A percentile compares a stretch with the other conserved stretches of the same genome.
Evolutionary conservation across 1,140 invertebrate genomes (phyloP).

Genomic region (Dolichoris vasculosae): DNA sequence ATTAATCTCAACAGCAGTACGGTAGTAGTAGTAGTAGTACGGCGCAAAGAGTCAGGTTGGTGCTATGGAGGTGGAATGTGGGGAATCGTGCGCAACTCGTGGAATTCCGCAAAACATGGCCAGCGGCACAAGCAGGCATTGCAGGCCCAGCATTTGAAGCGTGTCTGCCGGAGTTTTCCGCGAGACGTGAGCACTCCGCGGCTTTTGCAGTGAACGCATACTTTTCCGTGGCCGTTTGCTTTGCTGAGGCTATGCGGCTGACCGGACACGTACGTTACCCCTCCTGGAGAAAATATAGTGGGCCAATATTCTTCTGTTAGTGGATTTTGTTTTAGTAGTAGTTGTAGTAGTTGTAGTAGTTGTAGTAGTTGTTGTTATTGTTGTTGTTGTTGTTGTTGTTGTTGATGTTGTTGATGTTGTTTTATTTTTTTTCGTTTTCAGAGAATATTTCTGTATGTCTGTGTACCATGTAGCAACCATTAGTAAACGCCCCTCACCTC

Average conservation of each 20-base stretch:
- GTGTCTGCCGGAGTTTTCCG: conserved; percentile 74
- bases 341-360: too few species aligned
- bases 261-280: conserved; percentile 73
- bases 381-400: too few species aligned
- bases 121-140: conserved; percentile 74
- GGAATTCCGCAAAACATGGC: conserved; percentile 74
- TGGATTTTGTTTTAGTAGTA: conserved; percentile 57
- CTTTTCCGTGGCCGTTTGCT: conserved; percentile 75
- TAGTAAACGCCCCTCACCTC: conserved; percentile 63
- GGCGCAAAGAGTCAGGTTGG: conserved; percentile 58
- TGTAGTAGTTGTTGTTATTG: too few species aligned
- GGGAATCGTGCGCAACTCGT: conserved; percentile 72
- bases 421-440: background rate
- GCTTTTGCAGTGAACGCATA: conserved; percentile 75
- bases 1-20: conserved; percentile 15
- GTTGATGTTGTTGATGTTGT: background rate
- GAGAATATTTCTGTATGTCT: conserved; percentile 29
- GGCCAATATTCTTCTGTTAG: conserved; percentile 71
- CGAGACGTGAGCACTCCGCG: conserved; percentile 73
- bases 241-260: conserved; percentile 75
- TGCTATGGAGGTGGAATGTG: conserved; percentile 74
- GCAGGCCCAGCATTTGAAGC: conserved; percentile 75
- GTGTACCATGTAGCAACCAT: conserved; percentile 73
- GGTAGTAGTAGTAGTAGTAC: conserved; percentile 10
- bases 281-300: conserved; percentile 71